Evolutionary conservation across 1,140 invertebrate genomes (phyloP).

Genomic region (Rhizoglyphus robini): DNA sequence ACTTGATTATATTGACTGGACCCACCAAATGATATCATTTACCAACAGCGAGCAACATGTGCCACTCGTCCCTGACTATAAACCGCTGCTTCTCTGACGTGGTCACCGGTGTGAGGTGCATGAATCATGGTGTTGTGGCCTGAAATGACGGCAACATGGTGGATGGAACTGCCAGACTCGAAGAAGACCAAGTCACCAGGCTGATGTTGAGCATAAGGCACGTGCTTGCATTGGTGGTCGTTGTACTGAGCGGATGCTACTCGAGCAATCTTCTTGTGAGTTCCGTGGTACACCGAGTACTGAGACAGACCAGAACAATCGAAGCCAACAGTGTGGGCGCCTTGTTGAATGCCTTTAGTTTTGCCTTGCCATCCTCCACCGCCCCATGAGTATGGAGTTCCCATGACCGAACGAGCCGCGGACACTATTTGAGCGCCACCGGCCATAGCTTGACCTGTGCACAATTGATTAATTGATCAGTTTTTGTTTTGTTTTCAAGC

Average conservation of each 20-base stretch:
- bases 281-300: slow-evolving; percentile 11
- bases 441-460: background rate
- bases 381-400: slow-evolving; percentile 14
- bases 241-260: background rate
- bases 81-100: background rate
- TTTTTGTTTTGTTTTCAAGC: background rate
- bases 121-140: slow-evolving; percentile 10
- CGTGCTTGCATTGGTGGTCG: slow-evolving; percentile 7
- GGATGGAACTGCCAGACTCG: background rate
- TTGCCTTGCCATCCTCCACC: slow-evolving; percentile 2
- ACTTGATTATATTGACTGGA: no score
- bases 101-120: background rate
- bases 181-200: slow-evolving; percentile 15
- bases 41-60: background rate
- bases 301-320: slow-evolving; percentile 17
- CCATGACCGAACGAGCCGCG: slow-evolving; percentile 9
- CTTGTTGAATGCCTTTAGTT: background rate
- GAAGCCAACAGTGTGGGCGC: slow-evolving; percentile 10
- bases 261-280: slow-evolving; percentile 6
- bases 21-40: no score
- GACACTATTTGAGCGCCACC: background rate
- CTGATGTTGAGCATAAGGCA: slow-evolving; percentile 5
- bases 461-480: no score
- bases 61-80: background rate
- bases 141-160: slow-evolving; percentile 12